phyloP scores from a whole-genome alignment of 2,113 vertebrate genomes.

The Picathartes gymnocephalus region DNA sequence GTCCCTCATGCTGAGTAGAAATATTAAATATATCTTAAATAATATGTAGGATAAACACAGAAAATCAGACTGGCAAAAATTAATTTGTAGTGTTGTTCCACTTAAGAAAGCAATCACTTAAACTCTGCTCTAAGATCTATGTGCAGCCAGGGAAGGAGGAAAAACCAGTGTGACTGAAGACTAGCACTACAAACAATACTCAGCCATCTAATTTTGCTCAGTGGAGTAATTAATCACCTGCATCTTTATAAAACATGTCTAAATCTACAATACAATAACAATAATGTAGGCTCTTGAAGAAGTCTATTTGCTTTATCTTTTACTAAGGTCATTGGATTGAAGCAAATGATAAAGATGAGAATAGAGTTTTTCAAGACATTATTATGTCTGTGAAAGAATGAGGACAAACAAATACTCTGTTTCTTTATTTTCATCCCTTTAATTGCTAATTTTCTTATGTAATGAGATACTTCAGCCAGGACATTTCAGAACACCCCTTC shows the following conservation, averaged over 20 bases:
- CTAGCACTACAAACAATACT: not conserved
- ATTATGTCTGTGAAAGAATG: not conserved
- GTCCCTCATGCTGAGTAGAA: constrained; percentile 9
- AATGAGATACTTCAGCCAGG: not conserved
- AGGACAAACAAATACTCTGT: not conserved
- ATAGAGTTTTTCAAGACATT: not conserved
- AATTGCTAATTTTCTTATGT: not conserved
- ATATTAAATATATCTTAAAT: constrained; percentile 41
- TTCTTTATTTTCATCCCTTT: not conserved
- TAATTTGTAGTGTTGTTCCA: not conserved
- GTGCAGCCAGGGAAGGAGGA: not conserved
- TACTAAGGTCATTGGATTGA: not conserved
- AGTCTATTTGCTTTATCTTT: not conserved
- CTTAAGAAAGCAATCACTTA: constrained; percentile 6
- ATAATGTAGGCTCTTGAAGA: not conserved
- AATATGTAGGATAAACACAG: constrained; percentile 19
- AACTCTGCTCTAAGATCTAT: not conserved
- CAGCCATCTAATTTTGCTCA: not conserved
- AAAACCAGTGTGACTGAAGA: not conserved
- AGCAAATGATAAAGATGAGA: not conserved
- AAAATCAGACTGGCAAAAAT: constrained; percentile 16
- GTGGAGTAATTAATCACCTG: not conserved
- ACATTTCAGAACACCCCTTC: not conserved
- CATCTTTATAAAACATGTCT: not conserved
- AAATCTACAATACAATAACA: not conserved